phyloP scores from a whole-genome alignment of 2,888 invertebrate genomes.

The Lasioglossum zephyrum region DNA sequence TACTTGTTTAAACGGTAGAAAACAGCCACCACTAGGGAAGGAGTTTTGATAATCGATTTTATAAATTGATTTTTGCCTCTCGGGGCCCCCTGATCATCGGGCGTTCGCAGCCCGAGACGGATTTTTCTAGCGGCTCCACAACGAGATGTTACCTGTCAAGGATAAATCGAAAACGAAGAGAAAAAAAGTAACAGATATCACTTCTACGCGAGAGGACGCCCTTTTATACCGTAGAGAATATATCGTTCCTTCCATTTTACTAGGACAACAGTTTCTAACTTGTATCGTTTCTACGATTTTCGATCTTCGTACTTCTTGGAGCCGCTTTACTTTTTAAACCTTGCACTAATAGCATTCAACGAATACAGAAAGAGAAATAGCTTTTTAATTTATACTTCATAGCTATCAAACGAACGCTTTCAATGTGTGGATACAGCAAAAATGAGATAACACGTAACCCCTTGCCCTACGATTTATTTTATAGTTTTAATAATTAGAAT shows the following conservation, averaged over 20 bases:
- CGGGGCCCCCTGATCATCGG: neutral
- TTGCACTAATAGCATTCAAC: conserved; percentile 1
- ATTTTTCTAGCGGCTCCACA: conserved; percentile 20
- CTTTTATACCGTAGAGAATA: conserved; percentile 50
- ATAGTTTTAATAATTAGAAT: too few species aligned
- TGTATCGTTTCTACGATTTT: conserved; percentile 63
- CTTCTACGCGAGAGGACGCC: conserved; percentile 13
- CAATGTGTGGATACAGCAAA: neutral
- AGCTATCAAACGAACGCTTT: neutral
- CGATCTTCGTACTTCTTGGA: conserved; percentile 49
- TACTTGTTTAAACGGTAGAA: conserved; percentile 19
- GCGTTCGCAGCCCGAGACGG: neutral
- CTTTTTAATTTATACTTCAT: neutral
- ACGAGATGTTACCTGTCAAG: conserved; percentile 2
- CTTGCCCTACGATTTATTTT: too few species aligned
- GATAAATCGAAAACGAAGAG: neutral
- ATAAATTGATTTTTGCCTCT: conserved; percentile 37
- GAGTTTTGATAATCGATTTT: conserved; percentile 46
- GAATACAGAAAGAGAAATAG: neutral
- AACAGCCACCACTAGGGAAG: neutral
- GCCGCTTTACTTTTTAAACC: conserved; percentile 31
- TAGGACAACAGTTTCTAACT: conserved; percentile 53
- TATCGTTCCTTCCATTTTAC: conserved; percentile 46
- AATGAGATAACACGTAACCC: neutral
- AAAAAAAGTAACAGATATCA: neutral